phyloP scores from a whole-genome alignment of 2,888 invertebrate species.

The Clostera curtula region DNA sequence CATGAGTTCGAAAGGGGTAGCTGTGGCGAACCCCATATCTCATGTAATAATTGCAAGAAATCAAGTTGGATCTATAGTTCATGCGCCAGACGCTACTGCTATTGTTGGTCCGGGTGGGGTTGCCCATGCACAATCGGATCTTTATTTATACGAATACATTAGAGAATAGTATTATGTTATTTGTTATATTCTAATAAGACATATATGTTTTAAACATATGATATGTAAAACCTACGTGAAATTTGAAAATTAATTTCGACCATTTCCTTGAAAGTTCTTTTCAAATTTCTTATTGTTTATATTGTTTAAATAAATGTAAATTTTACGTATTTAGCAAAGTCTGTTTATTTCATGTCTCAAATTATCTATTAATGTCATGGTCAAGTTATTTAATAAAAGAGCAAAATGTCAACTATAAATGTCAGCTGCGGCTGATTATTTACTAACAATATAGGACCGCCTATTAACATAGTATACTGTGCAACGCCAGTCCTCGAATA shows the following conservation, averaged over 20 bases:
- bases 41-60: slow-evolving; percentile 77
- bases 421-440: too few species aligned
- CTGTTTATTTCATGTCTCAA: slow-evolving; percentile 12
- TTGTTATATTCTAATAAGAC: slow-evolving; percentile 15
- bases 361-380: slow-evolving; percentile 13
- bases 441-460: too few species aligned
- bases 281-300: slow-evolving; percentile 20
- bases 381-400: slow-evolving; percentile 1
- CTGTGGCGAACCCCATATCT: slow-evolving; percentile 81
- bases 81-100: slow-evolving; percentile 81
- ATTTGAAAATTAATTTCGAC: slow-evolving; percentile 55
- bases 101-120: slow-evolving; percentile 84
- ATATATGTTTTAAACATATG: background rate
- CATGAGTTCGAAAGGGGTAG: slow-evolving; percentile 77
- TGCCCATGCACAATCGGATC: slow-evolving; percentile 84
- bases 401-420: slow-evolving; percentile 1
- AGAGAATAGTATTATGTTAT: slow-evolving; percentile 20
- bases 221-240: background rate
- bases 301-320: slow-evolving; percentile 12
- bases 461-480: too few species aligned
- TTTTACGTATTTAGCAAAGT: slow-evolving; percentile 5
- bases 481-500: too few species aligned
- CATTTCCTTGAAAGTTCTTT: slow-evolving; percentile 54
- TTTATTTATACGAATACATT: slow-evolving; percentile 71
- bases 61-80: slow-evolving; percentile 76